Percentiles rank a stretch among this genome's conserved stretches.
phyloP scores from a whole-genome alignment of 2,113 vertebrate species.

The Ameiurus melas region DNA sequence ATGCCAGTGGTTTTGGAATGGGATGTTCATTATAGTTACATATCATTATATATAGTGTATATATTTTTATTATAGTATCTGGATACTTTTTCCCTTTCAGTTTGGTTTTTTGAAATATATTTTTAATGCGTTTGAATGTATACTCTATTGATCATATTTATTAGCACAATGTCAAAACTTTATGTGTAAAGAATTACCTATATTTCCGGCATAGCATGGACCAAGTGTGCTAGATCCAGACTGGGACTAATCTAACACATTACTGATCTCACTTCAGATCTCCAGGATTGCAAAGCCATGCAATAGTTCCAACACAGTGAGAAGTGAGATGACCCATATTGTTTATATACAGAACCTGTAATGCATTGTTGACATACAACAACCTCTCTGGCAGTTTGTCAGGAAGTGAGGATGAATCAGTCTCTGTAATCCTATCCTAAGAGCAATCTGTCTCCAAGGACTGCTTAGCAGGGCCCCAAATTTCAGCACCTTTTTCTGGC shows the following conservation, averaged over 20 bases:
- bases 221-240: background rate
- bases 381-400: constrained; percentile 16
- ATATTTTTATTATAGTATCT: no score
- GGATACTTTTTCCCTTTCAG: no score
- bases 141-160: background rate
- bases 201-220: background rate
- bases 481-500: constrained; percentile 14
- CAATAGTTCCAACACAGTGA: background rate
- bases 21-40: no score
- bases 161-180: background rate
- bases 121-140: no score
- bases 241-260: background rate
- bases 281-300: background rate
- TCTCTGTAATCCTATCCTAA: constrained; percentile 11
- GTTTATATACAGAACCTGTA: background rate
- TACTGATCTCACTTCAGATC: background rate
- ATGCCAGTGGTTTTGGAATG: no score
- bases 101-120: no score
- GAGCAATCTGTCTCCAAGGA: constrained; percentile 31
- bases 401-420: background rate
- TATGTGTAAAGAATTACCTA: background rate
- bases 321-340: background rate
- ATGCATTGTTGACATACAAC: background rate
- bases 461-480: background rate
- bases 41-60: no score